phyloP scores from a whole-genome alignment of 2,797 vertebrate species.

The Luscinia luscinia region DNA sequence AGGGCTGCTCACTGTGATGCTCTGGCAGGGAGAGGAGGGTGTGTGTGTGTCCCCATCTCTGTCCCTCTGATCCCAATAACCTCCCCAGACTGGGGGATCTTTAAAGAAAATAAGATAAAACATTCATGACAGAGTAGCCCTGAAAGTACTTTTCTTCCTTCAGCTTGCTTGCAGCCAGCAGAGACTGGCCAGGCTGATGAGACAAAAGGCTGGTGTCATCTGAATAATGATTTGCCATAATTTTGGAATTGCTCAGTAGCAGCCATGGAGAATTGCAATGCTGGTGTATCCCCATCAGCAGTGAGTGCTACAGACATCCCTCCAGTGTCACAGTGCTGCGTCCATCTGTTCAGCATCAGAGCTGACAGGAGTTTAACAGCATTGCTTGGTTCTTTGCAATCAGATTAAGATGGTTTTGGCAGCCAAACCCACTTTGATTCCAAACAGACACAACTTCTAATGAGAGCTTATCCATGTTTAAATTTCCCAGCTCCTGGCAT shows the following conservation, averaged over 20 bases:
- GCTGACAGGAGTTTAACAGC: background rate
- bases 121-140: background rate
- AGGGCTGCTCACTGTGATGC: background rate
- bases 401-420: conserved; percentile 40
- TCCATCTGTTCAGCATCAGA: conserved; percentile 31
- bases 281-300: background rate
- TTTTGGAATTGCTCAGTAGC: background rate
- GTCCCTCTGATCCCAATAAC: background rate
- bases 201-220: background rate
- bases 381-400: conserved; percentile 18
- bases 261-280: background rate
- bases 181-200: background rate
- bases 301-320: background rate
- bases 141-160: background rate
- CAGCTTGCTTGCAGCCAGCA: background rate
- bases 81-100: background rate
- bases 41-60: no score
- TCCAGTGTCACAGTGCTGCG: background rate
- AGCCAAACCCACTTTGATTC: background rate
- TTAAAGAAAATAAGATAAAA: background rate
- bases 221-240: background rate
- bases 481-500: conserved; percentile 84
- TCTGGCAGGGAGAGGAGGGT: background rate
- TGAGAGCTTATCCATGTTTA: background rate
- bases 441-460: background rate